Conservation (phyloP, 1,140 invertebrate genomes). For the Pomacea maculata region DNA sequence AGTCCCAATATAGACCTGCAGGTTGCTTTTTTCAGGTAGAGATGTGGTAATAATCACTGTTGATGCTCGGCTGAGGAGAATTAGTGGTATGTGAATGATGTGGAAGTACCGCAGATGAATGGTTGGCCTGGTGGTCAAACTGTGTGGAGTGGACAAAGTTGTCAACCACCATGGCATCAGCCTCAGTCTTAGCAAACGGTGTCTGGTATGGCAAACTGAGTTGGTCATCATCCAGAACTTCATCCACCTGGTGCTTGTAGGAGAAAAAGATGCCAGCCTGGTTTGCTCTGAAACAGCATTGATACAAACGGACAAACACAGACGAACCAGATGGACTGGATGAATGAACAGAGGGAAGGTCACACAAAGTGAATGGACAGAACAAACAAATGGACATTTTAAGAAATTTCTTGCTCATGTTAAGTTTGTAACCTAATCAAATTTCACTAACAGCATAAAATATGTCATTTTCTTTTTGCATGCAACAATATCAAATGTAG, state of each 20-base stretch:
- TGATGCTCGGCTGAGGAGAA: constrained; percentile 8
- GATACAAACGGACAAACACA: not conserved
- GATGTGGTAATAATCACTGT: constrained; percentile 30
- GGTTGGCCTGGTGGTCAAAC: constrained; percentile 67
- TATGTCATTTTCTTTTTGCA: not conserved
- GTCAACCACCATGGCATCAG: constrained; percentile 70
- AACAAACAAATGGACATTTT: not conserved
- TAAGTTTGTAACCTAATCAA: not conserved
- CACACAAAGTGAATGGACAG: not conserved
- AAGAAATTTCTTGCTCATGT: constrained; percentile 8
- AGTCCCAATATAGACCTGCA: no score
- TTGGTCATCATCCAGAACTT: constrained; percentile 80
- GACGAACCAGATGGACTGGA: not conserved
- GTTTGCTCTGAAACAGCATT: constrained; percentile 71
- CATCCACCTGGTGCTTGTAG: constrained; percentile 84
- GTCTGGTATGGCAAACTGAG: constrained; percentile 81
- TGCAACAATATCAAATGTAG: not conserved
- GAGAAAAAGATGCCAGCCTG: constrained; percentile 83
- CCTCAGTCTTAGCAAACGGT: constrained; percentile 60
- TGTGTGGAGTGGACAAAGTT: constrained; percentile 80
- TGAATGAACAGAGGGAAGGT: not conserved
- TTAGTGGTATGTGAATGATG: not conserved
- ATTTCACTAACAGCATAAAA: not conserved
- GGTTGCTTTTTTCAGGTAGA: constrained; percentile 6
- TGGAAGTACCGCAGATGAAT: not conserved